Evolutionary conservation across 2,797 vertebrate species (phyloP), one percentile per base, ranked within the genome.

Genomic region (Semaprochilodus insignis): DNA sequence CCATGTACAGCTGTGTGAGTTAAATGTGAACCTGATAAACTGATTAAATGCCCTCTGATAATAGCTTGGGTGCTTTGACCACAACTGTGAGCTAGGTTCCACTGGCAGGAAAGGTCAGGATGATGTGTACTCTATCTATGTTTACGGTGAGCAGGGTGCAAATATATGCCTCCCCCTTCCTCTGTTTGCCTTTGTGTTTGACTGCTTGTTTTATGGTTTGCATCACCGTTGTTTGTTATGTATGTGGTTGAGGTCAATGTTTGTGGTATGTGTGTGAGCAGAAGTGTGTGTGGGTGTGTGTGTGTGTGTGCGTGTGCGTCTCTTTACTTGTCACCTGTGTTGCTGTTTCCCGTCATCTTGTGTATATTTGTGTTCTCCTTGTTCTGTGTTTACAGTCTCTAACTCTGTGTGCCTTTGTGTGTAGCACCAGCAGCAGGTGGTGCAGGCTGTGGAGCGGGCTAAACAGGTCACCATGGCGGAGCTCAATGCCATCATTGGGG

Each of bases 401-500:
- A 27, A 78, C 3, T n/a, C 16, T 67, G 0, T 75, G 44, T 74
- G 25, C 10, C 6, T 27, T 13, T 31, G 25, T 63, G 3, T 63
- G 31, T 88, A 96, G 96, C 96, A 96, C 78, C 96, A 96, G 81
- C 96, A 96, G 87, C 96, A 96, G 88, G 95, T 96, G 69, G 90
- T 96, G 40, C 96, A 96, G 91, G 96, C 96, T 0, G 91, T 96
- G 89, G 96, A 96, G 7, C 83, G 95, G 1, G 95, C 96, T 84
- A 96, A 96, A 91, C 95, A 96, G 89, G 95, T 96, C 86, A 96
- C 95, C 0, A 91, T 96, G 87, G 94, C 92, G 0, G 96, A 96
- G 34, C 93, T 96, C 80, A 96, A 92, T 85, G 96, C 92, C 89
- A 94, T 97, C 55, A 95, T 98, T 0, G 97, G 97, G 96, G 97